Evolutionary conservation across 35 echinoderm and acorn worm genomes (phyloP).

Genomic region (Hemicentrotus pulcherrimus): DNA sequence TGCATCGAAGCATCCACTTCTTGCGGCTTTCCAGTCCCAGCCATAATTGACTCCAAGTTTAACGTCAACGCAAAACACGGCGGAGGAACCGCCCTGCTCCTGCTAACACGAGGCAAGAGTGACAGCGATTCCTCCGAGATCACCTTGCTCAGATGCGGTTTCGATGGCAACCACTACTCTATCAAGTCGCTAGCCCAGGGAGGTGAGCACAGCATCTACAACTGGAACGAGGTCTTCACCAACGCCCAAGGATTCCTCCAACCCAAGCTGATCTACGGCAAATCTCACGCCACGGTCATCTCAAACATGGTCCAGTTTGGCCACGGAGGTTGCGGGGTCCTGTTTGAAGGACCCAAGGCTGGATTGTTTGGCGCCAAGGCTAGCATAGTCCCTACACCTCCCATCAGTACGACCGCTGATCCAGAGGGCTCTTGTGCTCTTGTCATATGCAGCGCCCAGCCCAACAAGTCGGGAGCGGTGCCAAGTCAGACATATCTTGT

Average conservation of each 20-base stretch:
- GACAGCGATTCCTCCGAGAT: conserved; percentile 50
- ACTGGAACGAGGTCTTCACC: conserved; percentile 62
- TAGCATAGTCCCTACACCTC: background rate
- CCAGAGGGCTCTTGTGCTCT: conserved; percentile 35
- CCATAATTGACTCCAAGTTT: conserved; percentile 56
- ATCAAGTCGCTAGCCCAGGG: conserved; percentile 51
- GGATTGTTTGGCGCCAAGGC: background rate
- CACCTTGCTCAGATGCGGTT: conserved; percentile 72
- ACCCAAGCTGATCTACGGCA: conserved; percentile 63
- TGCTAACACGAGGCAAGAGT: conserved; percentile 56
- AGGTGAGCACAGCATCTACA: conserved; percentile 73
- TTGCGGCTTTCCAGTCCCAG: conserved; percentile 57
- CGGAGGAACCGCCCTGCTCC: conserved; percentile 70
- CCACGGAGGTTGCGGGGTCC: conserved; percentile 55
- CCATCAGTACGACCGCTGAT: background rate
- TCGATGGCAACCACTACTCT: conserved; percentile 70
- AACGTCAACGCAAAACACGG: conserved; percentile 81
- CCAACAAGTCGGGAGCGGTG: conserved; percentile 41
- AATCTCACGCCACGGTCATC: conserved; percentile 62
- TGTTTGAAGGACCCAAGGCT: conserved; percentile 51
- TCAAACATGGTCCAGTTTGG: conserved; percentile 72
- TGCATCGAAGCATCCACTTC: conserved; percentile 60
- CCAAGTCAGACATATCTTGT: conserved; percentile 60
- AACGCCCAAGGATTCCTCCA: conserved; percentile 57
- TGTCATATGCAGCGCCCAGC: conserved; percentile 65